phyloP scores from a whole-genome alignment of 1,140 invertebrate genomes.

The Chironomus striatipennis region DNA sequence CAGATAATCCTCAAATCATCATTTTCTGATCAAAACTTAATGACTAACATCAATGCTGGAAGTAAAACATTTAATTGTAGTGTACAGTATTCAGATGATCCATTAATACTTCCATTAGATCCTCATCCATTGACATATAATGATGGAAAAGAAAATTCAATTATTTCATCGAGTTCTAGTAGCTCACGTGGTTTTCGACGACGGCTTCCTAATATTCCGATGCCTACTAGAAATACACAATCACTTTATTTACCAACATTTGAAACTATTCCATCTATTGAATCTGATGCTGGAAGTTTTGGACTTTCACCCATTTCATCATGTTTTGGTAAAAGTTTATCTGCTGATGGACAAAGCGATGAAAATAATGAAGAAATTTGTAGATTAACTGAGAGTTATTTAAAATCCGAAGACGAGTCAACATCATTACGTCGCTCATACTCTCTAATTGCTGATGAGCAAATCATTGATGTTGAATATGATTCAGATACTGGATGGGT shows the following conservation, averaged over 20 bases:
- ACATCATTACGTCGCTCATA: constrained; percentile 30
- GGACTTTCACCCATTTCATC: not conserved
- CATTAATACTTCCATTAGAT: not conserved
- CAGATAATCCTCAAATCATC: not conserved
- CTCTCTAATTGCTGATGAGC: constrained; percentile 40
- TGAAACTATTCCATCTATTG: not conserved
- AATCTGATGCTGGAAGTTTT: not conserved
- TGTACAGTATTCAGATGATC: not conserved
- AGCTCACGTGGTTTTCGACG: not conserved
- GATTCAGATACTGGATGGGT: constrained; percentile 43
- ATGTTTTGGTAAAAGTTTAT: not conserved
- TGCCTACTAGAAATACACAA: not conserved
- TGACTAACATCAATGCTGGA: not conserved
- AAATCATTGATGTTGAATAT: constrained; percentile 41
- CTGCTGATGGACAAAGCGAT: not conserved
- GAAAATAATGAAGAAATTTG: not conserved
- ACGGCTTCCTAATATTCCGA: not conserved
- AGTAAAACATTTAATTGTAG: not conserved
- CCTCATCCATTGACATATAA: not conserved
- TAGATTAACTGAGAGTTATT: not conserved
- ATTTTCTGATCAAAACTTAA: not conserved
- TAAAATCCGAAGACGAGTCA: not conserved
- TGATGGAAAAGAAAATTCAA: not conserved
- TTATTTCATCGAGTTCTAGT: not conserved
- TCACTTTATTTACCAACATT: not conserved